These are phyloP conservation scores for Sialis lutaria DNA, from an alignment of 2,888 invertebrate species.

Conservation along the genomic window DNA sequence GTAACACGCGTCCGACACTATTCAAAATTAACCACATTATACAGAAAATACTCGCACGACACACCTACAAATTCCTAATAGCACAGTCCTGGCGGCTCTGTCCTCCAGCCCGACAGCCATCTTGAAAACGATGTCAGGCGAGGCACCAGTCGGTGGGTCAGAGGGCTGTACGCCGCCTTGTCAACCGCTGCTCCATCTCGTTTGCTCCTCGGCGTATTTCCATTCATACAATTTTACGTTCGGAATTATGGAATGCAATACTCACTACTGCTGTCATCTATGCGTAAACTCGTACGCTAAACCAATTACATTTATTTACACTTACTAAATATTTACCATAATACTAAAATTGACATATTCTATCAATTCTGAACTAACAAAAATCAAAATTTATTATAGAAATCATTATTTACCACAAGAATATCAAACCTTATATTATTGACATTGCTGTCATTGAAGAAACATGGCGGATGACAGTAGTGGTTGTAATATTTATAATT, in stretches of 20 bases:
- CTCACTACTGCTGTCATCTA: neutral
- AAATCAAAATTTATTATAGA: conserved; percentile 4
- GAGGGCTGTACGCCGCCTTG: neutral
- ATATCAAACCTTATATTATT: neutral
- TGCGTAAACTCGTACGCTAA: neutral
- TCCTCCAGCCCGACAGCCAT: conserved; percentile 56
- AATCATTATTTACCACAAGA: neutral
- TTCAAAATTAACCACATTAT: conserved; percentile 42
- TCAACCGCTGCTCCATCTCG: neutral
- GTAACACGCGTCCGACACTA: conserved; percentile 25
- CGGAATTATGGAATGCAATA: neutral
- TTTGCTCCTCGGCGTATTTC: neutral
- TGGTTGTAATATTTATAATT: conserved; percentile 16
- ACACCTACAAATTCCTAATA: conserved; percentile 58
- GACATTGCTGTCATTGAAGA: conserved; percentile 1
- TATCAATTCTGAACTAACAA: conserved; percentile 6
- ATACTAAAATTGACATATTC: conserved; percentile 6
- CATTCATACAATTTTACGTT: neutral
- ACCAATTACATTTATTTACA: neutral
- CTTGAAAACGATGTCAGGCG: conserved; percentile 53
- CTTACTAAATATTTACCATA: neutral
- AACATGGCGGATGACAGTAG: conserved; percentile 16
- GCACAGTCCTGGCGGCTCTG: conserved; percentile 48
- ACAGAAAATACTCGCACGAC: conserved; percentile 43
- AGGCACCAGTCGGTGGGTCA: conserved; percentile 11